Evolutionary conservation across 1,140 invertebrate genomes (phyloP).

Genomic region (Drosophila santomea): DNA sequence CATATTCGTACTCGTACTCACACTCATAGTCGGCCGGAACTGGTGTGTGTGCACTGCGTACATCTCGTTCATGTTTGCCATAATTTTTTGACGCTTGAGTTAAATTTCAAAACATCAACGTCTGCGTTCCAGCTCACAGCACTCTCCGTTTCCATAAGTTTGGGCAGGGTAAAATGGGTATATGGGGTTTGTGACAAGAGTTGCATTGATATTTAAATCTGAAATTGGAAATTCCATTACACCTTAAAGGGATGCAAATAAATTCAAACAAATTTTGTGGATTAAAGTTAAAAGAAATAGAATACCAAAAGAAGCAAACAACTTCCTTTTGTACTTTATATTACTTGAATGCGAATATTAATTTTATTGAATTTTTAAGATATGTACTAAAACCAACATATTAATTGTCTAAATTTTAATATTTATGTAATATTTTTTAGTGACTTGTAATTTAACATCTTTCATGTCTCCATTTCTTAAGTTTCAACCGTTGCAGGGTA

Average conservation of each 20-base stretch:
- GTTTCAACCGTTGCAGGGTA: not conserved
- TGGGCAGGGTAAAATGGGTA: slow-evolving; percentile 17
- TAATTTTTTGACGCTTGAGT: slow-evolving; percentile 79
- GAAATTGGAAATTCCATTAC: too few relatives aligned
- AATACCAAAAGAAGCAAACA: too few relatives aligned
- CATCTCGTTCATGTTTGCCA: slow-evolving; percentile 52
- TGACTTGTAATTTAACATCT: too few relatives aligned
- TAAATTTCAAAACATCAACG: slow-evolving; percentile 69
- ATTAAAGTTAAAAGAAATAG: too few relatives aligned
- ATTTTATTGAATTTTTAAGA: too few relatives aligned
- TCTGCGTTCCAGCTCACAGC: slow-evolving; percentile 50
- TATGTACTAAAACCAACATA: too few relatives aligned
- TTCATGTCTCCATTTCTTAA: not conserved
- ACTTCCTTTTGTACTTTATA: too few relatives aligned
- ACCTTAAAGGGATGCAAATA: too few relatives aligned
- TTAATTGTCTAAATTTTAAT: not conserved
- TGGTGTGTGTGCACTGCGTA: slow-evolving; percentile 15
- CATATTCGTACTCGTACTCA: not conserved
- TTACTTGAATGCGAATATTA: too few relatives aligned
- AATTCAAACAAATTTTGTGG: too few relatives aligned
- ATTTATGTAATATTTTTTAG: not conserved
- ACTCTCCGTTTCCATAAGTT: slow-evolving; percentile 22
- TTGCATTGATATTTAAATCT: too few relatives aligned
- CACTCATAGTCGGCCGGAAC: slow-evolving; percentile 4
- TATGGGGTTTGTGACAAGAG: not conserved